Percentiles rank a stretch among this genome's conserved stretches.
Evolutionary conservation across 2,113 vertebrate genomes (phyloP).

Genomic region (Oreochromis niloticus): DNA sequence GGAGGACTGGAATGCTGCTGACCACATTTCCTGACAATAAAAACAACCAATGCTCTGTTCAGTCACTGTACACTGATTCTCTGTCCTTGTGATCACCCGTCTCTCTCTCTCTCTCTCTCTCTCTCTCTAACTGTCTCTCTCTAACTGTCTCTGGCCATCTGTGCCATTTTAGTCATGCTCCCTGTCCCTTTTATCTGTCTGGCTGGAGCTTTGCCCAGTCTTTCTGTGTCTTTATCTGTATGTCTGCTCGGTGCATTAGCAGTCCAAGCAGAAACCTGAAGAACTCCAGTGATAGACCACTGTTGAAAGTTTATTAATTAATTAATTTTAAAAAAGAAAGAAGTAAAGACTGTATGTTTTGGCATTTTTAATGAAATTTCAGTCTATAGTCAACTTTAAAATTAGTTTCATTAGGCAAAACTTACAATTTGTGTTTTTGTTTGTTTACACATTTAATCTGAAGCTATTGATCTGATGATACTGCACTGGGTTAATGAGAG

Average conservation of each 20-base stretch:
- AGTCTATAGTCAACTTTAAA: not conserved
- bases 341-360: not conserved
- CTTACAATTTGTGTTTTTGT: not conserved
- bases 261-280: not conserved
- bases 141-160: not conserved
- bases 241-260: not conserved
- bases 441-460: not conserved
- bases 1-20: constrained; percentile 50
- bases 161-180: not conserved
- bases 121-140: not conserved
- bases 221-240: not conserved
- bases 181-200: constrained; percentile 1
- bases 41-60: constrained; percentile 41
- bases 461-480: not conserved
- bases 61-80: not conserved
- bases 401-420: not conserved
- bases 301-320: not conserved
- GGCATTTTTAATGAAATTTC: not conserved
- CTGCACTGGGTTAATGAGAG: not conserved
- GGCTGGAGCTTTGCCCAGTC: not conserved
- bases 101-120: not conserved
- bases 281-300: not conserved
- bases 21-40: constrained; percentile 9
- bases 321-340: fast-evolving
- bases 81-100: constrained; percentile 5